Conservation (phyloP, 2,113 vertebrate species). For the Leucopsar rothschildi region DNA sequence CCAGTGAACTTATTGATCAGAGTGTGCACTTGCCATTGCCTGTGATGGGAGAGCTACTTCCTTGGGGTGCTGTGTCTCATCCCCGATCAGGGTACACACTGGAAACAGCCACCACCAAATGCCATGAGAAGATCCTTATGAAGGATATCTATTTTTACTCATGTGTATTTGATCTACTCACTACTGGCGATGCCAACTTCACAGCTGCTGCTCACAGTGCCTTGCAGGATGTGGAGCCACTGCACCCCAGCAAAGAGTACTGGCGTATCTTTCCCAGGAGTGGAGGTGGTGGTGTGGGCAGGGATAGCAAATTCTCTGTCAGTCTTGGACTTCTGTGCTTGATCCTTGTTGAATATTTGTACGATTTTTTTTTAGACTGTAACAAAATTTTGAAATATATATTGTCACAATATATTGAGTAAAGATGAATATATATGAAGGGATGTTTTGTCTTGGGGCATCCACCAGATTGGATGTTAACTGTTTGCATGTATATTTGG, state of each 20-base stretch:
- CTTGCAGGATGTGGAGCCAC: conserved; percentile 86
- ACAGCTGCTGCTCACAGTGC: conserved; percentile 89
- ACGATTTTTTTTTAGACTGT: conserved; percentile 51
- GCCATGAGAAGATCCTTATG: conserved; percentile 86
- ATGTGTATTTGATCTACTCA: conserved; percentile 94
- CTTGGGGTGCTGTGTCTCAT: conserved; percentile 24
- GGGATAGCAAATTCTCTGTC: background rate
- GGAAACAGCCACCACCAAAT: conserved; percentile 82
- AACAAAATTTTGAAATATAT: conserved; percentile 78
- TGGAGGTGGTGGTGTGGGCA: background rate
- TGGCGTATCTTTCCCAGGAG: conserved; percentile 89
- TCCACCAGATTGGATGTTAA: conserved; percentile 68
- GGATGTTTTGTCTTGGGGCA: conserved; percentile 65
- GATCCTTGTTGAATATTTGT: conserved; percentile 70
- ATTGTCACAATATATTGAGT: conserved; percentile 84
- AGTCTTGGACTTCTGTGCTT: conserved; percentile 66
- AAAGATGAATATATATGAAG: conserved; percentile 77
- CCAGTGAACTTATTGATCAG: conserved; percentile 86
- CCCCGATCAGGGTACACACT: conserved; percentile 67
- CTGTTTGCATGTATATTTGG: conserved; percentile 78
- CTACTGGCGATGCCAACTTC: conserved; percentile 94
- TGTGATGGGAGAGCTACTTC: conserved; percentile 4
- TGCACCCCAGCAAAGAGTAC: conserved; percentile 86
- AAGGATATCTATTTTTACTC: conserved; percentile 96
- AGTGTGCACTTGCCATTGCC: conserved; percentile 75